phyloP scores from a whole-genome alignment of 2,888 invertebrate genomes.

The Thelaira solivaga region DNA sequence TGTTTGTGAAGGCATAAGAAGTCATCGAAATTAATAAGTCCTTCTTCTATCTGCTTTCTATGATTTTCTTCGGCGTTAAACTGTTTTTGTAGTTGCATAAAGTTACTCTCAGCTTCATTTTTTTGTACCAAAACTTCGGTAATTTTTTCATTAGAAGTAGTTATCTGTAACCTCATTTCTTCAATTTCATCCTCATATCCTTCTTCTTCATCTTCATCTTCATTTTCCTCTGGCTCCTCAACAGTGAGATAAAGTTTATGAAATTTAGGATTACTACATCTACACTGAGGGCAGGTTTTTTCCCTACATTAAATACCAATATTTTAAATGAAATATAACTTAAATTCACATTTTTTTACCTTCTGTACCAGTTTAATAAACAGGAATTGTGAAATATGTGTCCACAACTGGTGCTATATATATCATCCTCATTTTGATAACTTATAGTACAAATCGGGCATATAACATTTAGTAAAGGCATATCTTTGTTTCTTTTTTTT shows the following conservation, averaged over 20 bases:
- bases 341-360: slow-evolving; percentile 51
- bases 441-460: slow-evolving; percentile 56
- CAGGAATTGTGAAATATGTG: slow-evolving; percentile 57
- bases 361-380: slow-evolving; percentile 48
- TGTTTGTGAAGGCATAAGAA: slow-evolving; percentile 44
- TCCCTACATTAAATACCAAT: slow-evolving; percentile 55
- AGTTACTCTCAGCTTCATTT: neutral
- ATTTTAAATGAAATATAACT: neutral
- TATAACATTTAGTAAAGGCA: slow-evolving; percentile 16
- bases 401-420: slow-evolving; percentile 57
- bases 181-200: neutral
- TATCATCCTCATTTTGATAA: slow-evolving; percentile 34
- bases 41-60: slow-evolving; percentile 9
- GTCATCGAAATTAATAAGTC: slow-evolving; percentile 5
- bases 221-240: slow-evolving; percentile 57
- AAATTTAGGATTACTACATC: slow-evolving; percentile 35
- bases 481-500: neutral
- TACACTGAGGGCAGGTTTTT: slow-evolving; percentile 68
- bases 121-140: neutral
- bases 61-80: neutral
- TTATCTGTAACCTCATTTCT: neutral
- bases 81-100: slow-evolving; percentile 26
- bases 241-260: slow-evolving; percentile 67
- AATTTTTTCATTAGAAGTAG: slow-evolving; percentile 6
- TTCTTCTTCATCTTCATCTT: neutral